Percentiles rank a stretch among this genome's conserved stretches.
phyloP scores from a whole-genome alignment of 1,140 invertebrate genomes.

The Bombus superbus region DNA sequence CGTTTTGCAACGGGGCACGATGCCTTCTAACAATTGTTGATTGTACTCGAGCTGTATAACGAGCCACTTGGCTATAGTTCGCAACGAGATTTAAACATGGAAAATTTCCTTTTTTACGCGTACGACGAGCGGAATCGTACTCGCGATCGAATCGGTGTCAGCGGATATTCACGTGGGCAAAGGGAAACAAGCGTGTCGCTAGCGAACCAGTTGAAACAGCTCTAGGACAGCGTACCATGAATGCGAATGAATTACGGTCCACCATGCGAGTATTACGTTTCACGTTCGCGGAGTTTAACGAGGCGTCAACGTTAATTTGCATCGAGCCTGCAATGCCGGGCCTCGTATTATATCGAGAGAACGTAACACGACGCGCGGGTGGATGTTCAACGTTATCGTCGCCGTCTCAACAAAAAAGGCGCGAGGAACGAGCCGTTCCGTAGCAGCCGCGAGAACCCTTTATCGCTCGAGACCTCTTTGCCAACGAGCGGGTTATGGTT shows the following conservation, averaged over 20 bases:
- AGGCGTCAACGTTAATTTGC: slow-evolving; percentile 59
- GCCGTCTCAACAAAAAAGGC: neutral
- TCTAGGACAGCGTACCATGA: neutral
- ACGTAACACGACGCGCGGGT: neutral
- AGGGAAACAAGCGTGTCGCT: slow-evolving; percentile 14
- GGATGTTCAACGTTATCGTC: slow-evolving; percentile 31
- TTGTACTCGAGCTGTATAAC: too few relatives aligned
- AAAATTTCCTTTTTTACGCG: neutral
- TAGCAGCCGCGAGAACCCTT: neutral
- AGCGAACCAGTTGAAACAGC: neutral
- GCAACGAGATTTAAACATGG: neutral
- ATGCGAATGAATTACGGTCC: slow-evolving; percentile 45
- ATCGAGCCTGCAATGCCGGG: neutral
- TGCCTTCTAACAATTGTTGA: too few relatives aligned
- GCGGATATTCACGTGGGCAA: neutral
- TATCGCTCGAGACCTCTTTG: slow-evolving; percentile 19
- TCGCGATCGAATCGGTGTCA: neutral
- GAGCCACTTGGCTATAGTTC: neutral
- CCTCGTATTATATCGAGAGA: slow-evolving; percentile 29
- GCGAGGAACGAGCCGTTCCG: neutral
- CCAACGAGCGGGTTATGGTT: slow-evolving; percentile 23
- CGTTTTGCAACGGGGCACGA: too few relatives aligned
- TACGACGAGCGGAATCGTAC: neutral
- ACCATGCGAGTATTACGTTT: slow-evolving; percentile 40
- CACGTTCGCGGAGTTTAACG: slow-evolving; percentile 48